Evolutionary conservation across 2,113 vertebrate genomes (phyloP).

Genomic region (Varanus komodoensis): DNA sequence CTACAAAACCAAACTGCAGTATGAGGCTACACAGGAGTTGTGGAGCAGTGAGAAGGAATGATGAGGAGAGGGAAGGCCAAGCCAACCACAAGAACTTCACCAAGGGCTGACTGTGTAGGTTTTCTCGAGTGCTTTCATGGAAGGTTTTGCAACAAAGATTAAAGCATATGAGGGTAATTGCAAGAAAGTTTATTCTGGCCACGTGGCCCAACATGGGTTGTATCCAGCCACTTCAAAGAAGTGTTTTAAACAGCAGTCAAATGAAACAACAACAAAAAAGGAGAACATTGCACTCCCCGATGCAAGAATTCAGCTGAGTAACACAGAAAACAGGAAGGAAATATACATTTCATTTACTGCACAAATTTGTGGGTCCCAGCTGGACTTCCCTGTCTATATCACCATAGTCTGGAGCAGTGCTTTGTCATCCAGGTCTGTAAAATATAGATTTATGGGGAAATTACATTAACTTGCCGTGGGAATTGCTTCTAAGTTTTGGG

Average conservation of each 20-base stretch:
- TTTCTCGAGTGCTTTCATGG: not conserved
- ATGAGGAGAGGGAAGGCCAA: too few relatives aligned
- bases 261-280: not conserved
- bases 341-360: not conserved
- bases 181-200: not conserved
- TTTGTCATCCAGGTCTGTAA: not conserved
- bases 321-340: not conserved
- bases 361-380: not conserved
- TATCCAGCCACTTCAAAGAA: slow-evolving; percentile 15
- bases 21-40: not conserved
- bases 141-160: not conserved
- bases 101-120: not conserved
- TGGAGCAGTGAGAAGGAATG: too few relatives aligned
- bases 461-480: not conserved
- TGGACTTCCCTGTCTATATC: not conserved
- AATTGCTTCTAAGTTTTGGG: not conserved
- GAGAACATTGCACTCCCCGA: not conserved
- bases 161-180: not conserved
- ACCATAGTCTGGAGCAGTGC: not conserved
- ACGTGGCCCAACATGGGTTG: not conserved
- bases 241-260: not conserved
- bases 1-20: not conserved
- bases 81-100: not conserved
- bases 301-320: not conserved
- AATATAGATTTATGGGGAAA: not conserved